Conservation (phyloP, 2,797 vertebrate species). For the Danio tinwini region DNA sequence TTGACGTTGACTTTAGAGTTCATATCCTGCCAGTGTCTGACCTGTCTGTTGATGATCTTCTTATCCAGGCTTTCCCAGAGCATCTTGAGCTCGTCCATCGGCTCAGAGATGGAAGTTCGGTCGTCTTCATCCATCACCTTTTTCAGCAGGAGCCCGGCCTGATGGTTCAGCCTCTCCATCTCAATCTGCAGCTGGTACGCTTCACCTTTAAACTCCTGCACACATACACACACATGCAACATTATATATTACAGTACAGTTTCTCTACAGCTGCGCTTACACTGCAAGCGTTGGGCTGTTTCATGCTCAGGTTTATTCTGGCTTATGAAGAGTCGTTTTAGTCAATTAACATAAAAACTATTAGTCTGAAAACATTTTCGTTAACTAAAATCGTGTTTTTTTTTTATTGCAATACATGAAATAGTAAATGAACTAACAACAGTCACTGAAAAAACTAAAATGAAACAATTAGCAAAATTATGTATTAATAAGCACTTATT, state of each 20-base stretch:
- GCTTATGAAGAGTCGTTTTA: no score
- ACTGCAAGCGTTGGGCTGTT: no score
- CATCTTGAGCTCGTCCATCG: constrained; percentile 90
- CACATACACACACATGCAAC: constrained; percentile 9
- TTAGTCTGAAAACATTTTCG: no score
- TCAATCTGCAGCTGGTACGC: constrained; percentile 98
- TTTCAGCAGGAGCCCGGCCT: constrained; percentile 92
- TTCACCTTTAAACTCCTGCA: constrained; percentile 93
- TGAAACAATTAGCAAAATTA: no score
- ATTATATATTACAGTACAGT: background rate
- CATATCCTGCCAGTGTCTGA: constrained; percentile 60
- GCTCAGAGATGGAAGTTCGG: constrained; percentile 89
- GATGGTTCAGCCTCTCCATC: constrained; percentile 96
- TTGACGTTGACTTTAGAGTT: background rate
- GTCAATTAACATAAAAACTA: no score
- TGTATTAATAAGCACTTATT: no score
- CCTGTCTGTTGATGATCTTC: constrained; percentile 94
- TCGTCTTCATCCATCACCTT: constrained; percentile 89
- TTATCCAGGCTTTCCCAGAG: constrained; percentile 92
- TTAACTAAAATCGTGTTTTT: no score
- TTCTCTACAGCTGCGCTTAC: constrained; percentile 4
- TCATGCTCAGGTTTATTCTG: no score
- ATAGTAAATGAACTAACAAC: no score
- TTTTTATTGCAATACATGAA: no score
- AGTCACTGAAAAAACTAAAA: no score